Conservation (phyloP, 2,113 vertebrate genomes). For the Eubucco bourcierii region DNA sequence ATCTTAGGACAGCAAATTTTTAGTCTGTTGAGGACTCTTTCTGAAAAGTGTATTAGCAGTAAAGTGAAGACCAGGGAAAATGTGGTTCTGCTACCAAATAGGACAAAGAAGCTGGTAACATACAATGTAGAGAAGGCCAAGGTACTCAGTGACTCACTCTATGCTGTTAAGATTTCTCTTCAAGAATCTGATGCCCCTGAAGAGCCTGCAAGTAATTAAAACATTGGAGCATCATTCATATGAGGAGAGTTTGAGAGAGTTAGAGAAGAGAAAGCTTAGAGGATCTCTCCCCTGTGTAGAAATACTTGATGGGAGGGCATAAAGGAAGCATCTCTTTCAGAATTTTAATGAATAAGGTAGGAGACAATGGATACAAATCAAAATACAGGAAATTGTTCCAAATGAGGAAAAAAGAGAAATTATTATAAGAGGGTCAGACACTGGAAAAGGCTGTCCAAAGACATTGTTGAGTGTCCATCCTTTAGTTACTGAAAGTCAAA, state of each 20-base stretch:
- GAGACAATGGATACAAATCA: neutral
- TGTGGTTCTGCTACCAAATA: neutral
- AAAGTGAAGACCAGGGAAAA: neutral
- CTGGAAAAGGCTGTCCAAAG: neutral
- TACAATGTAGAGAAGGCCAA: neutral
- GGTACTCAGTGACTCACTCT: neutral
- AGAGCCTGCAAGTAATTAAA: neutral
- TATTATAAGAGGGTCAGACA: neutral
- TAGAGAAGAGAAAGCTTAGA: neutral
- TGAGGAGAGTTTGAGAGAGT: neutral
- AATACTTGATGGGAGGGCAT: neutral
- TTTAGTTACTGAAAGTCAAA: neutral
- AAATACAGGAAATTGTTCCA: neutral
- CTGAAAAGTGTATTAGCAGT: neutral
- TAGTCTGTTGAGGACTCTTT: neutral
- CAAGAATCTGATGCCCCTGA: neutral
- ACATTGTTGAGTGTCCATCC: neutral
- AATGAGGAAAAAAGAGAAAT: neutral
- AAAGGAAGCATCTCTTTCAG: neutral
- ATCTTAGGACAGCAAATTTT: neutral
- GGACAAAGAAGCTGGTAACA: neutral
- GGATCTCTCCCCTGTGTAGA: accelerated
- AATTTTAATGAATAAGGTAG: neutral
- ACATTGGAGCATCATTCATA: neutral
- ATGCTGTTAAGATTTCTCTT: neutral